phyloP scores from a whole-genome alignment of 2,113 vertebrate species.

The Channa maculata region DNA sequence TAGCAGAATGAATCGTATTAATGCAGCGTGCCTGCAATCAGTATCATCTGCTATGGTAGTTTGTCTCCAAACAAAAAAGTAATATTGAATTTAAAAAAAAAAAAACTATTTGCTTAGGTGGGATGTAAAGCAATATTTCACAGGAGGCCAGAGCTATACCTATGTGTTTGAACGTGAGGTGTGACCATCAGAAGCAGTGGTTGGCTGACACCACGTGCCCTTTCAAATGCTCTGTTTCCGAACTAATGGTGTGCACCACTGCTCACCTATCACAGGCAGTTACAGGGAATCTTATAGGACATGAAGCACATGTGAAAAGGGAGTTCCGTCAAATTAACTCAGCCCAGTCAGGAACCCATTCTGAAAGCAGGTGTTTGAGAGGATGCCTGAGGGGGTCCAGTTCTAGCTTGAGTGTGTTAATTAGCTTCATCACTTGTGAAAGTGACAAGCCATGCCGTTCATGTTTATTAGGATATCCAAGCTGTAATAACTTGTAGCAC shows the following conservation, averaged over 20 bases:
- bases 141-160: constrained; percentile 30
- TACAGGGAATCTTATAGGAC: constrained; percentile 23
- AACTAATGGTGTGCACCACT: constrained; percentile 8
- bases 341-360: constrained; percentile 48
- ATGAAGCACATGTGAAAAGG: constrained; percentile 24
- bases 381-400: constrained; percentile 42
- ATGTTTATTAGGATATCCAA: neutral
- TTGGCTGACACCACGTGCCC: constrained; percentile 19
- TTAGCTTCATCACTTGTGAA: constrained; percentile 23
- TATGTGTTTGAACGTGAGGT: constrained; percentile 18
- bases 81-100: constrained; percentile 7
- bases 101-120: neutral
- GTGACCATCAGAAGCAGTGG: constrained; percentile 35
- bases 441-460: neutral
- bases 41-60: constrained; percentile 36
- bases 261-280: constrained; percentile 13
- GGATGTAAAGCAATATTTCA: constrained; percentile 18
- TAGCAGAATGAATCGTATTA: constrained; percentile 42
- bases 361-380: constrained; percentile 48
- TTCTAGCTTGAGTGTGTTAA: constrained; percentile 8
- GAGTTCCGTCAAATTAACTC: constrained; percentile 40
- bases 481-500: constrained; percentile 5
- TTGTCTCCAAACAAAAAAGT: constrained; percentile 34
- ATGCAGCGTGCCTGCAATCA: constrained; percentile 44
- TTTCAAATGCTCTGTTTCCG: constrained; percentile 1